A percentile compares a stretch with the other conserved stretches of the same genome.
Evolutionary conservation across 2,113 vertebrate species (phyloP).

Genomic region (Bubo blakistoni): DNA sequence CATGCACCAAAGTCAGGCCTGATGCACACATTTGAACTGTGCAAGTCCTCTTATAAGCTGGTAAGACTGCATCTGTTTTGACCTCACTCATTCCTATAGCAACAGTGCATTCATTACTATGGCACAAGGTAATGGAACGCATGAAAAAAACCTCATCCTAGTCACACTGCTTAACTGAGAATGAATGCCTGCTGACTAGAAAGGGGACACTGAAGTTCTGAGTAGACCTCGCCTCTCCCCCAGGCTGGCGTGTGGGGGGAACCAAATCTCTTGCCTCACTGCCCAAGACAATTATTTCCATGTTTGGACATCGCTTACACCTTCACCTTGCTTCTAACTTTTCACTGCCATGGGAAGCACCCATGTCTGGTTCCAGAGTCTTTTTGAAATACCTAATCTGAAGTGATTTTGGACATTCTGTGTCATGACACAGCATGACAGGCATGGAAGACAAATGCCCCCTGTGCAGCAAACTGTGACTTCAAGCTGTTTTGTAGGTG

Average conservation of each 20-base stretch:
- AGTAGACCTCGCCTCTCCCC: accelerated
- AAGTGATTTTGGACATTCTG: accelerated
- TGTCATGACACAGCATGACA: accelerated
- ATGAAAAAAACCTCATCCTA: accelerated
- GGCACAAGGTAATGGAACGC: accelerated
- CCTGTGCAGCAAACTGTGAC: accelerated
- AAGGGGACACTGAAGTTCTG: no score
- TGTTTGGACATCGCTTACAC: not conserved
- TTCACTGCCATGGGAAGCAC: accelerated
- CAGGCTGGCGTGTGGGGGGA: accelerated
- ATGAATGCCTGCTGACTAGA: no score
- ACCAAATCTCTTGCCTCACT: not conserved
- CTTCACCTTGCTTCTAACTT: not conserved
- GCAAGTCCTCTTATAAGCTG: no score
- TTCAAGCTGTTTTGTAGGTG: no score
- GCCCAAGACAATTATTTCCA: accelerated
- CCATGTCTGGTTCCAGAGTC: accelerated
- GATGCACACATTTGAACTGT: accelerated
- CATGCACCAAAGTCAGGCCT: not conserved
- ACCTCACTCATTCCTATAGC: not conserved
- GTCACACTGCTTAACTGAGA: not conserved
- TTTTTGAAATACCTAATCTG: accelerated
- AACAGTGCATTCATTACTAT: not conserved
- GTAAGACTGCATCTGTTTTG: not conserved
- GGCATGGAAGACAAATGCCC: accelerated